Percentiles rank a stretch among this genome's conserved stretches.
Evolutionary conservation across 2,797 vertebrate species (phyloP).

Genomic region (Semaprochilodus insignis): DNA sequence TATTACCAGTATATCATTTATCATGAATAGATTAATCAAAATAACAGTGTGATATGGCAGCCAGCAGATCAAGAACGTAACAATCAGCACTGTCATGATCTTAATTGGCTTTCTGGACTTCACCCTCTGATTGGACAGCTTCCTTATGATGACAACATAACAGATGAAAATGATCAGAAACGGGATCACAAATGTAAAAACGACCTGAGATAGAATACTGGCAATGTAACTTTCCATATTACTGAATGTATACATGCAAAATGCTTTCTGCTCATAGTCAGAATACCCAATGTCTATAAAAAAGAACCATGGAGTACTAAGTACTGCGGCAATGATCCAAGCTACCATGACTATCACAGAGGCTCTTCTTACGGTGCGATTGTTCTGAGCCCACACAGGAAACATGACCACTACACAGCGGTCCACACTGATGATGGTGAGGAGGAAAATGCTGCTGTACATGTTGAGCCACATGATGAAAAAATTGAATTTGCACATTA

Average conservation of each 20-base stretch:
- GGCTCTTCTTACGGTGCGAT: conserved; percentile 63
- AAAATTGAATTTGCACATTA: conserved; percentile 86
- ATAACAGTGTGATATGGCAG: not conserved
- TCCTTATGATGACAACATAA: too few species aligned
- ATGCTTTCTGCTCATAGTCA: too few species aligned
- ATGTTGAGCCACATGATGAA: conserved; percentile 87
- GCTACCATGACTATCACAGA: too few species aligned
- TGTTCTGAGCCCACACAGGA: too few species aligned
- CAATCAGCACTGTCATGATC: too few species aligned
- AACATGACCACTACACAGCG: too few species aligned
- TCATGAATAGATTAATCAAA: conserved; percentile 60
- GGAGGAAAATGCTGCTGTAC: conserved; percentile 89
- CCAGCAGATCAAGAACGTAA: too few species aligned
- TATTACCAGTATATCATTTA: not conserved
- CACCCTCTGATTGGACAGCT: too few species aligned
- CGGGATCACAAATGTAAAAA: conserved; percentile 54
- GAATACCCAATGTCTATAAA: conserved; percentile 53
- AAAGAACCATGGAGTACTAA: conserved; percentile 82
- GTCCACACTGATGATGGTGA: too few species aligned
- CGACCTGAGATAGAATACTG: conserved; percentile 76
- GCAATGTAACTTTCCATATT: conserved; percentile 47
- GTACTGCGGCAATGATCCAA: conserved; percentile 35
- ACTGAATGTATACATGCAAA: conserved; percentile 66
- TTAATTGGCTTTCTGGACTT: too few species aligned
- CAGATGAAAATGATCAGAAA: too few species aligned